These are phyloP conservation scores for Myoxocephalus aenaeus DNA, from an alignment of 2,797 vertebrate genomes.

Conservation along the genomic window DNA sequence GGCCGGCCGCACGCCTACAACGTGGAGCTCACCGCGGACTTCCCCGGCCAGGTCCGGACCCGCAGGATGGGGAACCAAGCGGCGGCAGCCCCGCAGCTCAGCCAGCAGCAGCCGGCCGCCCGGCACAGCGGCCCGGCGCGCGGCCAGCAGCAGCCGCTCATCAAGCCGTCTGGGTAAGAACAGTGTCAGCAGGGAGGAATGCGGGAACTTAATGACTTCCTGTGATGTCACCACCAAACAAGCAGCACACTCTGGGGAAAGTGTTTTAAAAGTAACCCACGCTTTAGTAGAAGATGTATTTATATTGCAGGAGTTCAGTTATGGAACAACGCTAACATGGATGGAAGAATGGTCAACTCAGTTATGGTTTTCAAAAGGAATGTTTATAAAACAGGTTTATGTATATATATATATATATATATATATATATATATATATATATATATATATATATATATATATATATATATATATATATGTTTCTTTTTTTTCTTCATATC, in stretches of 20 bases:
- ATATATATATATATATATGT: too few species aligned
- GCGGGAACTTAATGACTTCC: constrained; percentile 12
- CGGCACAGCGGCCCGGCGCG: constrained; percentile 32
- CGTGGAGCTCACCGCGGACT: constrained; percentile 82
- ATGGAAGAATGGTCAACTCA: too few species aligned
- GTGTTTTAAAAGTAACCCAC: not conserved
- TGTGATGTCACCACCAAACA: constrained; percentile 11
- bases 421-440: too few species aligned
- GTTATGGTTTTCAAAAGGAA: too few species aligned
- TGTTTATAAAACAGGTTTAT: too few species aligned
- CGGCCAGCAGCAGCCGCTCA: constrained; percentile 56
- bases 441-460: too few species aligned
- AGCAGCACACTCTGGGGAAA: not conserved
- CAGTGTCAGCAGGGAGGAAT: not conserved
- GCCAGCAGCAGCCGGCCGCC: constrained; percentile 23
- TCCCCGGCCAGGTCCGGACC: constrained; percentile 84
- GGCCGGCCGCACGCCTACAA: constrained; percentile 83
- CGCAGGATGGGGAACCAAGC: constrained; percentile 88
- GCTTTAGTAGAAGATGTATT: too few species aligned
- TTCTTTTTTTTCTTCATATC: too few species aligned
- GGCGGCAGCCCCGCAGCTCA: constrained; percentile 70
- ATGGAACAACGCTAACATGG: too few species aligned
- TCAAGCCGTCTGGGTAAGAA: constrained; percentile 83
- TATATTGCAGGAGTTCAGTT: too few species aligned
- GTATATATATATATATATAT: too few species aligned